These are phyloP conservation scores for Isurus oxyrinchus DNA, from an alignment of 2,113 vertebrate species.

Conservation along the genomic window DNA sequence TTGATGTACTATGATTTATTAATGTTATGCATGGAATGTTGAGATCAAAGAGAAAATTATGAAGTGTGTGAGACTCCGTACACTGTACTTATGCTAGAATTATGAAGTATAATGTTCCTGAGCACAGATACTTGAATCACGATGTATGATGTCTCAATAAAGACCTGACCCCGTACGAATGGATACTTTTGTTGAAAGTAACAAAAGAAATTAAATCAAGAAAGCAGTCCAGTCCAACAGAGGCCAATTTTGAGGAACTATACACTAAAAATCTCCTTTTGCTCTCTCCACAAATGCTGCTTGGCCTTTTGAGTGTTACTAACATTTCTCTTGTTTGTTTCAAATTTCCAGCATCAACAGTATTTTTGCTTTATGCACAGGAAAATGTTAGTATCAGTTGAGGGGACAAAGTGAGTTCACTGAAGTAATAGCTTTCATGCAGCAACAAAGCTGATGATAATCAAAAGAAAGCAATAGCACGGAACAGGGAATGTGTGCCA, in stretches of 20 bases:
- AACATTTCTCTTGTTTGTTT: background rate
- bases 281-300: background rate
- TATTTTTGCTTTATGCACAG: background rate
- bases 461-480: background rate
- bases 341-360: background rate
- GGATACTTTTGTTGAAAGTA: no score
- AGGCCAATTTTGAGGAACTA: background rate
- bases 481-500: background rate
- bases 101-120: no score
- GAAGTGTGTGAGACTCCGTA: no score
- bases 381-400: background rate
- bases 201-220: no score
- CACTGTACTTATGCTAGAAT: no score
- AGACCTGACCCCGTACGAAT: no score
- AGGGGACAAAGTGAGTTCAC: background rate
- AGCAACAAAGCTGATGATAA: background rate
- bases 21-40: no score
- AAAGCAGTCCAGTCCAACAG: no score
- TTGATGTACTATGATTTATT: no score
- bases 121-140: no score
- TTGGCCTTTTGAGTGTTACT: background rate
- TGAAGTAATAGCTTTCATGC: background rate
- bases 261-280: background rate
- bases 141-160: no score
- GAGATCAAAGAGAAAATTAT: no score